Base-by-base conservation (phyloP, 2,113 vertebrate genomes). In the Diphyllodes magnificus region DNA sequence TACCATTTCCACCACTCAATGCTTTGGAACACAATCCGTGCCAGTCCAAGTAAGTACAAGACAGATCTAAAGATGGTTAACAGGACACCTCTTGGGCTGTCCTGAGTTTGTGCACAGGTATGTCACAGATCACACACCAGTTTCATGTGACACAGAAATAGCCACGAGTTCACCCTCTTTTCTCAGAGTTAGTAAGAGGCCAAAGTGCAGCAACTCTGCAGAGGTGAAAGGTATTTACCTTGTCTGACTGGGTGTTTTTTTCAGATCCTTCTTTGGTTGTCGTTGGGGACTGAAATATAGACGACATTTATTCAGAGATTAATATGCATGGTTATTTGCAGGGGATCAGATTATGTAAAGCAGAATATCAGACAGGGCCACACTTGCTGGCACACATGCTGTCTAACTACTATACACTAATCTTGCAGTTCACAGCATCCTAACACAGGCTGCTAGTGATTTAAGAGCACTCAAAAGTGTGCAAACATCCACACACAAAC, bases 211-310 rank as follows among this genome's bases (percentile, higher is more conserved):
- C 23, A 47, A 12, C 12, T 66, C 2, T 3, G 16, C 31, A 22
- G 39, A 50, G 18, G 4, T 47, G 50, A 50, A 81, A 66, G 17
- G 2, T 63, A 50, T 23, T 90, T 93, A 98, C 98, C 97, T 97
- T 96, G 47, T 44, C 44, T 70, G 95, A 79, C 13, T 93, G 93
- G 1, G 23, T n/a, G 42, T 37, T 85, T 85, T 97, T 97, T 77
- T 92, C 97, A 83, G 95, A 40, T 72, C 96, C 97, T 61, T 53
- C 24, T 94, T 96, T 93, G 49, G 70, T 35, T 86, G 92, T 83
- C 2, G 14, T 23, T 65, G 63, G 0, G 0, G 84, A 11, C 95
- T 96, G 87, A 73, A 96, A 96, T 2, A 49, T 1, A 90, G 86
- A 37, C 10, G 64, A 87, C 37, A 44, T n/a, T 76, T 51, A 25